Conservation (phyloP, 1,140 invertebrate genomes). For the Mercenaria mercenaria region DNA sequence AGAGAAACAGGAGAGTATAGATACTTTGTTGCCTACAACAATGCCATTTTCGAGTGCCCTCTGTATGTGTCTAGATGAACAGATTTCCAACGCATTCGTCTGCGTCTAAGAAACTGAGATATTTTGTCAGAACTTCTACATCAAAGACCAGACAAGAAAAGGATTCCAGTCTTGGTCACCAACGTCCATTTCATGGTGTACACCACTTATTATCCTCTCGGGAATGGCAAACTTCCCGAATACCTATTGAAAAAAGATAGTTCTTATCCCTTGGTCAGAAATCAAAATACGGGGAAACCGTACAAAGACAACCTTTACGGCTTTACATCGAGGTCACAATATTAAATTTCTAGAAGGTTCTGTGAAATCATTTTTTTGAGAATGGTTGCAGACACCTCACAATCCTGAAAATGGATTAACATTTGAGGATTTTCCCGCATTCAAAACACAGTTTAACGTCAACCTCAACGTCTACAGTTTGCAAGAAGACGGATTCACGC, state of each 20-base stretch:
- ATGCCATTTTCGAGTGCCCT: constrained; percentile 26
- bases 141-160: constrained; percentile 35
- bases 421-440: constrained; percentile 22
- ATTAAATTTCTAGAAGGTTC: neutral
- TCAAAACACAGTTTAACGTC: constrained; percentile 30
- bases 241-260: constrained; percentile 27
- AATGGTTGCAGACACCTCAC: neutral
- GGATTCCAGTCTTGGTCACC: constrained; percentile 45
- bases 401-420: neutral
- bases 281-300: neutral
- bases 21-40: constrained; percentile 41
- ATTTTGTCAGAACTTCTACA: constrained; percentile 4
- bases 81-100: constrained; percentile 2
- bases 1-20: constrained; percentile 28
- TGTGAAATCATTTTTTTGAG: neutral
- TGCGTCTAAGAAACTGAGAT: neutral
- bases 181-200: constrained; percentile 36
- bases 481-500: constrained; percentile 77
- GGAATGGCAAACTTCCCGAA: constrained; percentile 16
- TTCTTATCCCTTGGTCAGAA: constrained; percentile 33
- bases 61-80: constrained; percentile 18
- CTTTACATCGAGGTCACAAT: neutral
- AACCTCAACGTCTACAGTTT: constrained; percentile 28
- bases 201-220: constrained; percentile 38
- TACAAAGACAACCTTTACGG: constrained; percentile 15